Base-by-base conservation (phyloP, 2,797 vertebrate genomes). In the Dermochelys coriacea region DNA sequence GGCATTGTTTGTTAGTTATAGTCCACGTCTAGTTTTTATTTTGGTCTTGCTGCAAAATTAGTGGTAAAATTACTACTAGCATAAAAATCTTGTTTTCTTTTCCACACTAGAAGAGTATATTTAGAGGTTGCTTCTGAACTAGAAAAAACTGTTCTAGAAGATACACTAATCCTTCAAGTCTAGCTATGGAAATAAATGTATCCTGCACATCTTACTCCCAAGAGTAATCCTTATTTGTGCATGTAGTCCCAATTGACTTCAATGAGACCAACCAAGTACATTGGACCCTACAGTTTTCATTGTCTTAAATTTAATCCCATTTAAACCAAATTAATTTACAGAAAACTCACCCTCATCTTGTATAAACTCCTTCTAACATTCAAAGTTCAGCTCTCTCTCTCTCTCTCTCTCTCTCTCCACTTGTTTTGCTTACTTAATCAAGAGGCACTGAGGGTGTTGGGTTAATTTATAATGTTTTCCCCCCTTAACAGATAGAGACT, bases 1-100 rank as follows among this genome's bases (percentile, higher is more conserved):
- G 92, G 57, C 51, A 90, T 92, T 92, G 82, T 94, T 97, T 97
- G 93, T 90, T 91, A 87, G 91, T 94, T 93, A 85, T 95, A 80
- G 92, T 93, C 54, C 31, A 37, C 83, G 87, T 52, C 84, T 87
- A 79, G 7, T 2, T 10, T 27, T 89, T 88, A 31, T 77, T 41
- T 93, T 94, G 93, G 79, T 27, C 81, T 86, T 91, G 45, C 45
- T 51, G n/a, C 68, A 55, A 91, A 82, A 91, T 91, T 85, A 89
- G 45, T 34, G 68, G 1, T 34, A 87, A 95, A 89, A 50, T 52
- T 94, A 82, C 19, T 86, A 95, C 45, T 45, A 85, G 82, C 93
- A 45, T 7, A 86, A 84, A 78, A 93, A 50, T 6, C 6, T 7
- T 41, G 21, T 5, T n/a, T 52, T 2, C 1, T 88, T 94, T 74